Conservation (phyloP, 2,113 vertebrate species). For the Muscicapa adusta region DNA sequence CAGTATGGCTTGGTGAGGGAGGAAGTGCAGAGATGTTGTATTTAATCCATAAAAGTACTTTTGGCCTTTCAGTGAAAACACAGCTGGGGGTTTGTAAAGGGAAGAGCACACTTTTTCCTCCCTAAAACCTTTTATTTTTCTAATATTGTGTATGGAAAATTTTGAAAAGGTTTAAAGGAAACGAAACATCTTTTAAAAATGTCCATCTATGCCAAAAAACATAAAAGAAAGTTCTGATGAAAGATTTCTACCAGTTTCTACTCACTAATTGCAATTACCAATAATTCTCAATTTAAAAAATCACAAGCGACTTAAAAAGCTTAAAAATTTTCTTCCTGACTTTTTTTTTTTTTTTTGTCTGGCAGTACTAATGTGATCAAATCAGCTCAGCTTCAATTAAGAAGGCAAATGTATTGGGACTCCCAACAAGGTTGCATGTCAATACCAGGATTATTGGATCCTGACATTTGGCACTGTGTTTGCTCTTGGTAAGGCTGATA, state of each 20-base stretch:
- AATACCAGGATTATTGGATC: not conserved
- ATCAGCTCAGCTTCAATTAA: not conserved
- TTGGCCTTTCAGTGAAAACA: not conserved
- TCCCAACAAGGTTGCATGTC: not conserved
- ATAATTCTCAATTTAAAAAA: not conserved
- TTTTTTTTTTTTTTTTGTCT: not conserved
- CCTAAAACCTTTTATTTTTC: not conserved
- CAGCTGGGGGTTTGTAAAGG: not conserved
- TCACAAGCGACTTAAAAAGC: not conserved
- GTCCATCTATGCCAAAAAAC: not conserved
- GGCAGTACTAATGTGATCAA: not conserved
- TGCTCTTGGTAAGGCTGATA: not conserved
- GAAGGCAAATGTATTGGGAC: not conserved
- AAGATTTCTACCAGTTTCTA: not conserved
- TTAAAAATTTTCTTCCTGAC: not conserved
- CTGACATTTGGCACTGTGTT: not conserved
- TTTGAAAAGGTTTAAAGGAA: not conserved
- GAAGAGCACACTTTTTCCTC: fast-evolving
- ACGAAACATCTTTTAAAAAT: not conserved
- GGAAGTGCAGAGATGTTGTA: not conserved
- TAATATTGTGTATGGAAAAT: not conserved
- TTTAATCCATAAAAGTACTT: not conserved
- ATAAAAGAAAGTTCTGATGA: not conserved
- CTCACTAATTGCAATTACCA: not conserved
- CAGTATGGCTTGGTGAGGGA: not conserved